These are phyloP conservation scores for Coluber constrictor DNA, from an alignment of 2,797 vertebrate species.

Conservation along the genomic window DNA sequence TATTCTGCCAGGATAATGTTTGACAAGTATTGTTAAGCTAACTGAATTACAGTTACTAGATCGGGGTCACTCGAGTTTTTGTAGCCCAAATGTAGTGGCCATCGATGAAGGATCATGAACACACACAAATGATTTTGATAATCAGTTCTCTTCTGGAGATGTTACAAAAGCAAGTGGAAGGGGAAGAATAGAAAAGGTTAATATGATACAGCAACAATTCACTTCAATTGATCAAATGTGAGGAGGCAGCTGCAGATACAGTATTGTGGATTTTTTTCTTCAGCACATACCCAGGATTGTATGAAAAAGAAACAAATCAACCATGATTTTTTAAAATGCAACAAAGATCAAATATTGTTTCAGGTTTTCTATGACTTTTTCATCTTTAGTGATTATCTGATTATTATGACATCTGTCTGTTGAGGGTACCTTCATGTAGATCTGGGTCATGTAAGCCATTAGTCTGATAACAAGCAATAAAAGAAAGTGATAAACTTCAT, in stretches of 20 bases:
- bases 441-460: neutral
- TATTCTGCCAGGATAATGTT: neutral
- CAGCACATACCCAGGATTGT: neutral
- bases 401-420: neutral
- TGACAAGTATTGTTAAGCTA: neutral
- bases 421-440: neutral
- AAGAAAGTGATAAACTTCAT: neutral
- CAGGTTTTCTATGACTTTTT: neutral
- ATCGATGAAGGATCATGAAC: neutral
- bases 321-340: neutral
- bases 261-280: neutral
- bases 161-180: neutral
- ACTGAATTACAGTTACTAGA: neutral
- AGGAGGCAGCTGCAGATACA: neutral
- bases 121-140: neutral
- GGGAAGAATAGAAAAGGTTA: neutral
- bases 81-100: neutral
- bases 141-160: neutral
- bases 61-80: neutral
- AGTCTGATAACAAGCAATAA: neutral
- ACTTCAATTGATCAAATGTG: neutral
- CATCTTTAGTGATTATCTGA: neutral
- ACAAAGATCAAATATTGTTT: neutral
- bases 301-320: neutral
- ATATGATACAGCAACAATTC: neutral